Base-by-base conservation (phyloP, 2,113 vertebrate species). In the Seriola dumerili region DNA sequence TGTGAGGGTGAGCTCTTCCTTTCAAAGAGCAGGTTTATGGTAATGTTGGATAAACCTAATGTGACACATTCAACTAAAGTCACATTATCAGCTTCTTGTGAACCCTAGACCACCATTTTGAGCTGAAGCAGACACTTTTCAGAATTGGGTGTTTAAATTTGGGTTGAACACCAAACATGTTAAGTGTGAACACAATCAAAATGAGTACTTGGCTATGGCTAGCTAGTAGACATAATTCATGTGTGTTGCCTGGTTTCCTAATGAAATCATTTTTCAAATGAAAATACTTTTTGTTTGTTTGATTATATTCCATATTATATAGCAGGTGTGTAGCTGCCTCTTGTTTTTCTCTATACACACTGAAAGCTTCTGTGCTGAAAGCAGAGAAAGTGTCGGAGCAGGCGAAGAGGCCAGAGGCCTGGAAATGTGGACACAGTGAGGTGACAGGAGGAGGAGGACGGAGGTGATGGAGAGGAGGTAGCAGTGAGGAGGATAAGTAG, bases 371-470 rank as follows among this genome's bases (percentile, higher is more conserved):
- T 85, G 82, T 76, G 80, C 68, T 86, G 72, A 84, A 72, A 76
- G 87, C 72, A 74, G 76, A 91, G 90, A 88, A 90, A 84, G 80
- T 94, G 93, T 92, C 76, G 86, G 90, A 88, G 88, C 85, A 79
- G 93, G 89, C 90, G 71, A 54, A 58, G 70, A 59, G 84, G 90
- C 94, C 87, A 90, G 74, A 93, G 89, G 95, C 90, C 92, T 95
- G 94, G 89, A 93, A 87, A 97, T 97, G 96, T 89, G 86, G 90
- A 96, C 93, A 88, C 36, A 71, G 3, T 46, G 62, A 87, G 91
- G 89, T 86, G 14, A 93, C 77, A 42, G 85, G 93, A 89, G 88
- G 64, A 38, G 80, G 84, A 90, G 84, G 81, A 74, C 32, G 40
- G 46, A 75, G 78, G 55, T 0, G 36, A 83, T 61, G 80, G 23